Evolutionary conservation across 2,113 vertebrate species (phyloP).

Genomic region (Donacobius atricapilla): DNA sequence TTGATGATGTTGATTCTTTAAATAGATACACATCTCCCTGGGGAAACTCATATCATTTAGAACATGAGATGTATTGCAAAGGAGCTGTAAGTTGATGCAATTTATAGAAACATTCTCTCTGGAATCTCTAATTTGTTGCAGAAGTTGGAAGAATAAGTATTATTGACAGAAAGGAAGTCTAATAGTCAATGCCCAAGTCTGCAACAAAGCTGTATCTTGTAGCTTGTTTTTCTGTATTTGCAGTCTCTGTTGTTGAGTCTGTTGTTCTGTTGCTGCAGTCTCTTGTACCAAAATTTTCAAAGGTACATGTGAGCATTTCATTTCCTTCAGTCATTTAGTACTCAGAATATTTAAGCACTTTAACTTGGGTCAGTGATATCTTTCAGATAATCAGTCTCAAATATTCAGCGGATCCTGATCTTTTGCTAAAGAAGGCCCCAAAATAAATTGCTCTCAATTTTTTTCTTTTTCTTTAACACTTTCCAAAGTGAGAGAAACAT

Average conservation of each 20-base stretch:
- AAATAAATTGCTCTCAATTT: neutral
- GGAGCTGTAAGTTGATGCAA: neutral
- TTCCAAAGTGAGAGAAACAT: neutral
- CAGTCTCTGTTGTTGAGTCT: no score
- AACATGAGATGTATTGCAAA: neutral
- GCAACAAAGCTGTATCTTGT: neutral
- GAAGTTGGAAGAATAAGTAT: neutral
- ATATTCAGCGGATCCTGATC: neutral
- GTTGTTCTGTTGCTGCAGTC: neutral
- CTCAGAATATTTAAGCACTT: neutral
- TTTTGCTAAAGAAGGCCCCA: neutral
- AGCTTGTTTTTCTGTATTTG: neutral
- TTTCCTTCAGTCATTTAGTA: neutral
- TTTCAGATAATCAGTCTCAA: neutral
- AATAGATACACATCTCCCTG: neutral
- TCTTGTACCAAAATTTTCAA: neutral
- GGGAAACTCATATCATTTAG: neutral
- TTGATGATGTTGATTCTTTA: neutral
- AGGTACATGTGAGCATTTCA: neutral
- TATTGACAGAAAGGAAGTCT: neutral
- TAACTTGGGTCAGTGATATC: neutral
- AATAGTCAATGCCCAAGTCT: neutral
- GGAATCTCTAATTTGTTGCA: neutral
- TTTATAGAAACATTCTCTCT: neutral
- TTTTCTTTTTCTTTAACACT: neutral